These are phyloP conservation scores for Phrixothrix hirtus DNA, from an alignment of 2,888 invertebrate species.

Conservation along the genomic window DNA sequence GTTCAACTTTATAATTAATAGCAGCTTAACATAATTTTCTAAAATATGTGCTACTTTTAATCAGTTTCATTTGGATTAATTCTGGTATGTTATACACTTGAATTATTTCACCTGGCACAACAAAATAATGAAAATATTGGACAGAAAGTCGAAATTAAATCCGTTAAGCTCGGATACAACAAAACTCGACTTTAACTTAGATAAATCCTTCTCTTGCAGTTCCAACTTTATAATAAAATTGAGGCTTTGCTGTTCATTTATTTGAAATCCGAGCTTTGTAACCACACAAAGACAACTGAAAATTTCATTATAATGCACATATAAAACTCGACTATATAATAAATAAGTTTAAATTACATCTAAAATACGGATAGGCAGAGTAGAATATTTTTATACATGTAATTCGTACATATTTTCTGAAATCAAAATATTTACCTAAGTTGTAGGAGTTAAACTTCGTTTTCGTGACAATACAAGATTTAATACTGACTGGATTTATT, in stretches of 20 bases:
- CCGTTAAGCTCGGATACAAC: not conserved
- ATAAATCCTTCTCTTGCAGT: constrained; percentile 5
- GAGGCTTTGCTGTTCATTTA: constrained; percentile 1
- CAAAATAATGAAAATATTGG: not conserved
- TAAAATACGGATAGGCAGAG: too few relatives aligned
- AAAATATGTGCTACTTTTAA: too few relatives aligned
- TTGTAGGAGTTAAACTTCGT: too few relatives aligned
- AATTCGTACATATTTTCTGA: too few relatives aligned
- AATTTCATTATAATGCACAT: constrained; percentile 11
- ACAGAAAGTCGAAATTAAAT: constrained; percentile 1
- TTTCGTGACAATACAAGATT: too few relatives aligned
- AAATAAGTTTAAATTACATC: constrained; percentile 3
- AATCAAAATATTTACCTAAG: too few relatives aligned
- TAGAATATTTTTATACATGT: too few relatives aligned
- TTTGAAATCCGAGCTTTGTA: constrained; percentile 7
- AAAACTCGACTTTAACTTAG: not conserved
- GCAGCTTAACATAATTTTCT: too few relatives aligned
- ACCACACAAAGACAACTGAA: constrained; percentile 4
- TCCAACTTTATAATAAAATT: constrained; percentile 11
- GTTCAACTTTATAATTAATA: constrained; percentile 38
- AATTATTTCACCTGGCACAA: too few relatives aligned
- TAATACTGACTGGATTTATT: too few relatives aligned
- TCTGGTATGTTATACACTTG: too few relatives aligned
- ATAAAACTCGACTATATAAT: not conserved
- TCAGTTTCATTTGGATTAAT: too few relatives aligned